Evolutionary conservation across 2,888 invertebrate genomes (phyloP), one percentile per base, ranked within the genome.

Genomic region (Nyleta sp.): DNA sequence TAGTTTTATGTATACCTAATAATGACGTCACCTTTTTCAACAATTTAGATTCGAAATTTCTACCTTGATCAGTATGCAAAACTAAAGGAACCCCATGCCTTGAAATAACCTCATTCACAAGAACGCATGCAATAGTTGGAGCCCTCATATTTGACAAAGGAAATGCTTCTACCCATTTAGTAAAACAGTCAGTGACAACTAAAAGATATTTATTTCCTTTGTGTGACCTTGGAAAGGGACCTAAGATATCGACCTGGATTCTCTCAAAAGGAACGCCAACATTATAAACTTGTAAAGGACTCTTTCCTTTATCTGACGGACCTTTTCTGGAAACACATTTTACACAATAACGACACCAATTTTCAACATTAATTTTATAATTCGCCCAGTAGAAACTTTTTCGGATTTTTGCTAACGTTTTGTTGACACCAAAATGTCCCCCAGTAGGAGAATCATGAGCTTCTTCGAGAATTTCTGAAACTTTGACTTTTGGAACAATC

Each of bases 21-120:
- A 84, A 67, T 4, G 79, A 80, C 1, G 84, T 81, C 52, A 82
- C 20, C 15, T 84, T 82, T 59, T 82, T 67, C 53, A 84, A 83
- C 2, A 87, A n/a, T 2, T 71, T 60, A 8, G 82, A 84, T 42
- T 86, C 83, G 33, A 85, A 87, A 60, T 85, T 84, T 35, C 24
- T 24, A 5, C 24, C 24, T 7, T 24, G 24, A 7, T 24, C 24
- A 5, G 24, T 24, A 24, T 24, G 24, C 7, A 24, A 24, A 35
- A 81, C 79, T 42, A 83, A 80, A 3, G 78, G 78, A 40, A 48
- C 53, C 15, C 80, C 82, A 8, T 50, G 80, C 80, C 70, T 24
- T 15, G 46, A 42, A 52, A 72, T 55, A 6, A 72, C 48, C 17
- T 62, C 28, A 17, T 55, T 22, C 0, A 62, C 46, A 5, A 64